Conservation (phyloP, 1,140 invertebrate genomes). For the Bombyx mori region ASM3026992v2 NC_085117.1:6774501-6775000, state of each 20-base stretch:
- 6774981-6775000: constrained; percentile 50
- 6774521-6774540: constrained; percentile 10
- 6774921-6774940: constrained; percentile 92
- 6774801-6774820: constrained; percentile 82
- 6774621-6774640: constrained; percentile 35
- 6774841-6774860: constrained; percentile 92
- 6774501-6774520: no score
- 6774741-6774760: constrained; percentile 91
- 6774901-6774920: constrained; percentile 85
- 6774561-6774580: constrained; percentile 26
- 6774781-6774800: constrained; percentile 87
- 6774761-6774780: constrained; percentile 82
- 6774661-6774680: constrained; percentile 56
- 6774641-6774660: constrained; percentile 19
- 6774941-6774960: constrained; percentile 91
- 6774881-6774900: constrained; percentile 87
- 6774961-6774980: constrained; percentile 89
- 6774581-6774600: constrained; percentile 57
- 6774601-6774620: constrained; percentile 37
- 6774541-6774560: constrained; percentile 17
- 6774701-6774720: constrained; percentile 66
- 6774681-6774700: constrained; percentile 65
- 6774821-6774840: constrained; percentile 98
- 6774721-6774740: constrained; percentile 74
- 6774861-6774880: constrained; percentile 94